Conservation (phyloP, 2,797 vertebrate genomes). For the Ara ararauna region DNA sequence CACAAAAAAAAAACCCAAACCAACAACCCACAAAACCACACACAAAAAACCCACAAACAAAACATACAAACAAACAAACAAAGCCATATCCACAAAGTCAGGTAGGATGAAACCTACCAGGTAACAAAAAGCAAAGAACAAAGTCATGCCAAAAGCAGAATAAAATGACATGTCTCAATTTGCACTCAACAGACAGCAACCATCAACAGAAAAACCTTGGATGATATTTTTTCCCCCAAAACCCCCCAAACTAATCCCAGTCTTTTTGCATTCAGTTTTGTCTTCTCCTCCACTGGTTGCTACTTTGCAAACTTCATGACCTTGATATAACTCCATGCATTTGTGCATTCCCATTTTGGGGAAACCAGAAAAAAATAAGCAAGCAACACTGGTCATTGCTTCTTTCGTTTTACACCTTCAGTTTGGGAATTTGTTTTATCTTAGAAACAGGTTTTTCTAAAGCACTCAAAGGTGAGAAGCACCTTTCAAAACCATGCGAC, state of each 20-base stretch:
- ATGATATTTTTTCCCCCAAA: background rate
- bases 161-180: background rate
- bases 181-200: background rate
- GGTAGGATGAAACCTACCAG: background rate
- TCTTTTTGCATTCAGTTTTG: background rate
- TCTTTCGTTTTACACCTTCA: background rate
- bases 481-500: background rate
- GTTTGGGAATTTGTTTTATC: background rate
- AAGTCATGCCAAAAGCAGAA: background rate
- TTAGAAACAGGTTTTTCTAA: background rate
- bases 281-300: background rate
- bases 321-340: background rate
- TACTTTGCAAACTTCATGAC: background rate
- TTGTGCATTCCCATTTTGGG: rapidly evolving
- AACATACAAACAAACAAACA: background rate
- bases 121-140: background rate
- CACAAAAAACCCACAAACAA: background rate
- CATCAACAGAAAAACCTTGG: background rate
- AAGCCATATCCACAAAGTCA: background rate
- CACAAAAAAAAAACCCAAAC: no score
- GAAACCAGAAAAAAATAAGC: background rate
- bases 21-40: background rate
- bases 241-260: background rate
- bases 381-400: background rate
- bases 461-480: background rate